Conservation (phyloP, 2,113 vertebrate genomes). For the Holacanthus passer region DNA sequence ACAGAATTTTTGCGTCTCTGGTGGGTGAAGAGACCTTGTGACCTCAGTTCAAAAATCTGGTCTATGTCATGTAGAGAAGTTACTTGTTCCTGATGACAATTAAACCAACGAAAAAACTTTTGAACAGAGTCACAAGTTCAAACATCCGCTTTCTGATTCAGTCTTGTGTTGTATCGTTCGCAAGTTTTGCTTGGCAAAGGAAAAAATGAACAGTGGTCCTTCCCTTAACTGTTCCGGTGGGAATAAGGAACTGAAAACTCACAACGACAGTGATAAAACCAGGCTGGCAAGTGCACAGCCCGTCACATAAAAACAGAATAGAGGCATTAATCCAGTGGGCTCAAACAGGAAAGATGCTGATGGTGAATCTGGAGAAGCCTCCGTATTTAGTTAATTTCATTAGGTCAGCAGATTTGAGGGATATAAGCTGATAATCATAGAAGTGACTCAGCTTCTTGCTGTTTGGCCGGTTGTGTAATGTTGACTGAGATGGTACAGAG, state of each 20-base stretch:
- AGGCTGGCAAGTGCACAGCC: background rate
- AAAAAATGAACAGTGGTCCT: background rate
- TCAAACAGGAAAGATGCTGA: background rate
- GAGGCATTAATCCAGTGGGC: background rate
- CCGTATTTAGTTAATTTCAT: background rate
- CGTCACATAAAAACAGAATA: background rate
- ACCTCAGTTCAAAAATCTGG: background rate
- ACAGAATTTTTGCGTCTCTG: background rate
- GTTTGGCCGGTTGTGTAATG: background rate
- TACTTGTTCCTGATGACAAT: background rate
- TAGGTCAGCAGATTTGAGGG: background rate
- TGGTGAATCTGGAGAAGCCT: background rate
- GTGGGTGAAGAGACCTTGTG: background rate
- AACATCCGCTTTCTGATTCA: background rate
- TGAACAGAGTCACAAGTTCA: slow-evolving; percentile 13
- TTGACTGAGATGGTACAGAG: background rate
- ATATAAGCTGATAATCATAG: too few species aligned
- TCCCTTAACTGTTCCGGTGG: background rate
- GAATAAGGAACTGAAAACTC: slow-evolving; percentile 22
- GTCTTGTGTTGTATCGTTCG: background rate
- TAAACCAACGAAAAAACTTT: background rate
- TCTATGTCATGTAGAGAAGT: background rate
- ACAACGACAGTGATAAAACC: background rate
- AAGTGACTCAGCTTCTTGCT: background rate
- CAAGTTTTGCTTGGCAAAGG: background rate